Evolutionary conservation across 2,797 vertebrate genomes (phyloP).

Genomic region (Lithobates sylvaticus): DNA sequence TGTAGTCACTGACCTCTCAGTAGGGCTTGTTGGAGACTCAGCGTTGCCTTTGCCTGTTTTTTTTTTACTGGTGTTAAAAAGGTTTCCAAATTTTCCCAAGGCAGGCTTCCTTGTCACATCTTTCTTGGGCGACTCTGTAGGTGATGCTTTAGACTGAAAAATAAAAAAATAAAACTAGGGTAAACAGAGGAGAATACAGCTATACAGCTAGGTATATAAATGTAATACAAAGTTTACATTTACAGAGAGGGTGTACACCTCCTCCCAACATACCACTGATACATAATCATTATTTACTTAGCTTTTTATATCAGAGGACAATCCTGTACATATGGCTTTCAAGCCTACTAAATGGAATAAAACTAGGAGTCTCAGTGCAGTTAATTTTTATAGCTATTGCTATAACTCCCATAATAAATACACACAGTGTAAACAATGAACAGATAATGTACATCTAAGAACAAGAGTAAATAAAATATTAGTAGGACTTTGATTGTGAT

Average conservation of each 20-base stretch:
- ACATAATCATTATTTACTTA: constrained; percentile 45
- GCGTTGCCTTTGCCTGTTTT: constrained; percentile 69
- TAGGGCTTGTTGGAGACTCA: constrained; percentile 65
- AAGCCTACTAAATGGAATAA: not conserved
- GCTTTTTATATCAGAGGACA: constrained; percentile 7
- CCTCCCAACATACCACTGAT: constrained; percentile 32
- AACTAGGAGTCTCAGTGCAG: not conserved
- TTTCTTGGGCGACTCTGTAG: constrained; percentile 72
- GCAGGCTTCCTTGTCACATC: constrained; percentile 79
- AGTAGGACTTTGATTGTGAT: not conserved
- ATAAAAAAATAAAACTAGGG: constrained; percentile 43
- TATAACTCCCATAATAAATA: not conserved
- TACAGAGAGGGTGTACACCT: constrained; percentile 38
- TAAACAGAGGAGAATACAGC: not conserved
- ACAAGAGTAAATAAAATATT: not conserved
- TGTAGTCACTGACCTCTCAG: constrained; percentile 61
- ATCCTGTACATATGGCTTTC: not conserved
- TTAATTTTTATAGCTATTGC: not conserved
- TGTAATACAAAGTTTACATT: constrained; percentile 19
- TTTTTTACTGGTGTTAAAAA: constrained; percentile 76
- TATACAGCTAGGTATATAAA: not conserved
- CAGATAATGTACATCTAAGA: not conserved
- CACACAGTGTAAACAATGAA: not conserved
- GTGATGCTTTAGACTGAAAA: constrained; percentile 76
- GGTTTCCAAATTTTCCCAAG: constrained; percentile 78